Base-by-base conservation (phyloP, 2,113 vertebrate species). In the Tupaia tana region DNA sequence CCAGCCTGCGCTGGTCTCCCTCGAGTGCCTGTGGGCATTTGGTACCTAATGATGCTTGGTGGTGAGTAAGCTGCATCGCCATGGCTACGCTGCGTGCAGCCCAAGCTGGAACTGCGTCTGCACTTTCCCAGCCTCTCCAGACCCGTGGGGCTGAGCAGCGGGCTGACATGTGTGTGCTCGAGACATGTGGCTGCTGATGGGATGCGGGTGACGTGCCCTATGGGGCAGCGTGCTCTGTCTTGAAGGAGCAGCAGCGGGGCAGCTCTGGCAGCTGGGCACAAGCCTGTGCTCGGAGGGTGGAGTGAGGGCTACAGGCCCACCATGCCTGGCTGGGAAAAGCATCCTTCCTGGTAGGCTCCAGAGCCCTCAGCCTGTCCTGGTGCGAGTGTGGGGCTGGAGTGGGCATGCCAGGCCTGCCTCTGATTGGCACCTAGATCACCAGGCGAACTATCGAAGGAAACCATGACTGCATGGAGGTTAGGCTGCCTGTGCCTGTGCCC, bases 221-320 rank as follows among this genome's bases (percentile, higher is more conserved):
- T 54, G 9, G 4, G 9, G 22, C 20, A 69, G 3, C 0, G 1
- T 0, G 9, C 9, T 10, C 19, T n/a, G 19, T 69, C 59, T 71
- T 22, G 56, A 31, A 2, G 19, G 24, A 70, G 24, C 16, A 59
- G 56, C n/a, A 59, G 15, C 3, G 25, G 20, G 34, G 56, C 52
- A 22, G 31, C 34, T 9, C 25, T 63, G 25, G 64, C 18, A 75
- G 14, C 19, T 0, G 1, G 63, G 67, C 66, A 15, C 29, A 20
- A 75, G 54, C 25, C 24, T 43, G 16, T 22, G 4, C 3, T 29
- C 24, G 27, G 43, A 18, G 27, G 7, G 27, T 54, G 56, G 71
- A 22, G 12, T 4, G 6, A 11, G 31, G 29, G 54, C 6, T 69
- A 8, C 24, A 87, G 84, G 58, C 43, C 74, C 43, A 7, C 1